Evolutionary conservation across 2,888 invertebrate genomes (phyloP).

Genomic region (Hirtodrosophila alboralis): DNA sequence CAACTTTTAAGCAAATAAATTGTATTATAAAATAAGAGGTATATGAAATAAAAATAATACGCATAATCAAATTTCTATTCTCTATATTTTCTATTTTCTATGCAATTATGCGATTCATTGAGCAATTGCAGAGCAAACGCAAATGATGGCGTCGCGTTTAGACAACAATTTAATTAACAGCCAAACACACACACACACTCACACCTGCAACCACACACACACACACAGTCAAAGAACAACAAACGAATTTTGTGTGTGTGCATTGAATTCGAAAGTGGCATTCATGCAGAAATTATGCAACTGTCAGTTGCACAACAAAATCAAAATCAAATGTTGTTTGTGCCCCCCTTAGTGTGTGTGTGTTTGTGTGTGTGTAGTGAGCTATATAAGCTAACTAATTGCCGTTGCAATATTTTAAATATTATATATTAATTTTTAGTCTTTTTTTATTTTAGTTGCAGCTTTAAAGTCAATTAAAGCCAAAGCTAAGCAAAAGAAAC

Average conservation of each 20-base stretch:
- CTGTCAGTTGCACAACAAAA: slow-evolving; percentile 77
- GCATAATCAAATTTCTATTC: slow-evolving; percentile 34
- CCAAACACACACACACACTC: slow-evolving; percentile 23
- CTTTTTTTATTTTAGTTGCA: no score
- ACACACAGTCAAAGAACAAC: slow-evolving; percentile 39
- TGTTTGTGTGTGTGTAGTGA: slow-evolving; percentile 10
- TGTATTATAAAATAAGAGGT: neutral
- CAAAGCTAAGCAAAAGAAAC: slow-evolving; percentile 32
- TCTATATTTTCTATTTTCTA: slow-evolving; percentile 43
- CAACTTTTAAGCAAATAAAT: neutral
- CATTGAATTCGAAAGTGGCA: slow-evolving; percentile 65
- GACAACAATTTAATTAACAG: slow-evolving; percentile 75
- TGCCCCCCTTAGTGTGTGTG: slow-evolving; percentile 2
- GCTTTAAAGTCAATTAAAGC: slow-evolving; percentile 48
- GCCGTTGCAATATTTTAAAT: slow-evolving; percentile 21
- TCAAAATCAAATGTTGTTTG: slow-evolving; percentile 70
- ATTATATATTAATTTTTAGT: slow-evolving; percentile 4
- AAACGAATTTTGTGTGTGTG: slow-evolving; percentile 51
- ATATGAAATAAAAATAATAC: slow-evolving; percentile 7
- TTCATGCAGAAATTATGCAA: slow-evolving; percentile 74
- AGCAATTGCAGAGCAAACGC: slow-evolving; percentile 42
- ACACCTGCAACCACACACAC: neutral
- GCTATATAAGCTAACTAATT: slow-evolving; percentile 49
- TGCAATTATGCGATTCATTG: slow-evolving; percentile 70
- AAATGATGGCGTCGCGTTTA: slow-evolving; percentile 52